These are phyloP conservation scores for Carapus acus DNA, from an alignment of 2,797 vertebrate species.

Conservation along the genomic window DNA sequence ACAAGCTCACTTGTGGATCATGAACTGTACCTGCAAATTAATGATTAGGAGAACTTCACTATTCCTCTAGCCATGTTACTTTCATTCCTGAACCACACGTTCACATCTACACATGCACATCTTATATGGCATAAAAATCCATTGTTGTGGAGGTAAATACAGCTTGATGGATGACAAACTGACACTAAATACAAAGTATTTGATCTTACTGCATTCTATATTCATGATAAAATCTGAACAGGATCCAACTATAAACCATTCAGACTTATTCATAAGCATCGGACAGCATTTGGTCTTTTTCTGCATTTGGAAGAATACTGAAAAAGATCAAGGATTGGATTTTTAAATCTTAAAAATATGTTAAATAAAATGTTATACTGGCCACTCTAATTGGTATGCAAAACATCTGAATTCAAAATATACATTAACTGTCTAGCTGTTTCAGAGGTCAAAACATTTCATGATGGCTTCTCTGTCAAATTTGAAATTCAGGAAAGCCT, in stretches of 20 bases:
- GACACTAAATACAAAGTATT: background rate
- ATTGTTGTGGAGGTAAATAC: background rate
- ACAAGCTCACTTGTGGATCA: background rate
- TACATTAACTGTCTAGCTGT: background rate
- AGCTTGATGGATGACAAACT: background rate
- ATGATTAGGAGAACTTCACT: background rate
- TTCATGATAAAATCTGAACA: constrained; percentile 19
- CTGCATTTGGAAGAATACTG: constrained; percentile 2
- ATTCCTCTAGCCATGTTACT: background rate
- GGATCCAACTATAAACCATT: constrained; percentile 11
- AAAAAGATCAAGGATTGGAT: background rate
- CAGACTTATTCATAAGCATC: background rate
- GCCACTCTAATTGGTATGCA: constrained; percentile 8
- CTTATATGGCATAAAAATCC: background rate
- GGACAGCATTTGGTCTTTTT: background rate
- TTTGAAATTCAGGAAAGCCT: constrained; percentile 88
- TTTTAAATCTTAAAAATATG: constrained; percentile 25
- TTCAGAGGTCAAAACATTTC: constrained; percentile 85
- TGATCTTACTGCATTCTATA: constrained; percentile 2
- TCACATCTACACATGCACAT: background rate
- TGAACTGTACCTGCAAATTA: background rate
- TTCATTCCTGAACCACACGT: too few relatives aligned
- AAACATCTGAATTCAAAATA: background rate
- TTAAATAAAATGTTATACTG: constrained; percentile 10
- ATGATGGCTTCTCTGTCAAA: constrained; percentile 94